A percentile compares a stretch with the other conserved stretches of the same genome.
These are phyloP conservation scores for Isoperla grammatica DNA, from an alignment of 2,888 invertebrate species.

Conservation along the genomic window DNA sequence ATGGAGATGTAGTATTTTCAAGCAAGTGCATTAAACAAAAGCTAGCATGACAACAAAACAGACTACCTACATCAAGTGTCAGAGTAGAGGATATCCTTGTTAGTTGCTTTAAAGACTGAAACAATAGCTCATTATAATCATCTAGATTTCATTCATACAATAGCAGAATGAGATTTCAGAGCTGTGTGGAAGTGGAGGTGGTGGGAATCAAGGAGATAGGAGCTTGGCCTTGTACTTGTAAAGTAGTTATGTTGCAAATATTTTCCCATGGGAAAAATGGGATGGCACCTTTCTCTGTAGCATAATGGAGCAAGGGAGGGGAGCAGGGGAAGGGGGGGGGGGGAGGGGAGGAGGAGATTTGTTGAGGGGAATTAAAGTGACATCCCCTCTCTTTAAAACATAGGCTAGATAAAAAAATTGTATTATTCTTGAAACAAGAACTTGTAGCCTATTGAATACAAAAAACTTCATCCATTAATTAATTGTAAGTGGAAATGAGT, in stretches of 20 bases:
- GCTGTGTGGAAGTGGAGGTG: constrained; percentile 19
- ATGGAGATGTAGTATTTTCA: not conserved
- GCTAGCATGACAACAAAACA: not conserved
- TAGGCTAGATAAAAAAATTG: too few species aligned
- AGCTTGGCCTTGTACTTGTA: constrained; percentile 30
- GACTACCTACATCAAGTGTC: not conserved
- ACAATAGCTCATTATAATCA: constrained; percentile 1
- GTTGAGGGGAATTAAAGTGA: constrained; percentile 3
- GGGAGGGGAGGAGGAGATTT: constrained; percentile 7
- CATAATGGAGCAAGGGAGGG: constrained; percentile 13
- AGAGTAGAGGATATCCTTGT: too few species aligned
- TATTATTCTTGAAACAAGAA: too few species aligned
- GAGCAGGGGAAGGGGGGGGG: not conserved
- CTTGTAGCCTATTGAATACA: too few species aligned
- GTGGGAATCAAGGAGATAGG: constrained; percentile 24
- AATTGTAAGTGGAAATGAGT: too few species aligned
- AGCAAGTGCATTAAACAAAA: not conserved
- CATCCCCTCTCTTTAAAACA: not conserved
- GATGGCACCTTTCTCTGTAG: constrained; percentile 23
- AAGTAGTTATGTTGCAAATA: constrained; percentile 21
- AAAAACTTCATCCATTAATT: too few species aligned
- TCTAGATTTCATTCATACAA: constrained; percentile 24
- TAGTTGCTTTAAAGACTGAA: too few species aligned
- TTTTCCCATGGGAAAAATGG: constrained; percentile 30
- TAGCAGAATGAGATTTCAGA: constrained; percentile 3